Evolutionary conservation across 2,797 vertebrate genomes (phyloP), one percentile per base, ranked within the genome.

Genomic region (Hippocampus kuda): DNA sequence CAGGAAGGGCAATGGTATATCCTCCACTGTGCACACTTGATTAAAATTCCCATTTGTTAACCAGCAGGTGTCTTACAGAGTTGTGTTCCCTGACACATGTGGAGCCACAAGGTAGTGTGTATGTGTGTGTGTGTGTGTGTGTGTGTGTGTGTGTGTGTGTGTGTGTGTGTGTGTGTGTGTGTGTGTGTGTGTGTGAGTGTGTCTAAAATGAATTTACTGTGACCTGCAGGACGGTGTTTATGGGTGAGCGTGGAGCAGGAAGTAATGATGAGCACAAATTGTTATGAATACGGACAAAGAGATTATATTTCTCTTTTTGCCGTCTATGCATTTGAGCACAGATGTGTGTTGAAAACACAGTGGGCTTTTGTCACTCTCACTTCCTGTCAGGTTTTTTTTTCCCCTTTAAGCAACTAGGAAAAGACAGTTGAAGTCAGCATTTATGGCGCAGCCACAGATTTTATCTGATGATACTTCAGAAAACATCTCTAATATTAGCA

Each of bases 21-120:
- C 73, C 74, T 76, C 77, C 38, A 54, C 80, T 80, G 78, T 11
- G 59, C 76, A 75, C 75, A 78, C 80, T 85, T 84, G 81, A 87
- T 86, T 87, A 84, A 86, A 81, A 86, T 84, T 79, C 84, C 78
- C 77, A 87, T 87, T 87, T 84, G 62, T 70, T 69, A 67, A 71
- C 59, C 79, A 68, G 85, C 83, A 70, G 82, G 85, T 82, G 82
- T 77, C 72, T 69, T 77, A 78, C 75, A 73, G 72, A 83, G 75
- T 54, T 65, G 7, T 69, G 75, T 73, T 75, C 48, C 74, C 67
- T 1, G 10, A 71, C 70, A 72, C 72, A 79, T 66, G 68, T 69
- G 67, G 72, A 76, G 76, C 51, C 72, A 72, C 67, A 1, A 3
- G 12, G 26, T 42, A 67, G 53, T 68, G 62, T 44, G 64, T 46